phyloP scores from a whole-genome alignment of 2,797 vertebrate genomes.

The Protonibea diacanthus region DNA sequence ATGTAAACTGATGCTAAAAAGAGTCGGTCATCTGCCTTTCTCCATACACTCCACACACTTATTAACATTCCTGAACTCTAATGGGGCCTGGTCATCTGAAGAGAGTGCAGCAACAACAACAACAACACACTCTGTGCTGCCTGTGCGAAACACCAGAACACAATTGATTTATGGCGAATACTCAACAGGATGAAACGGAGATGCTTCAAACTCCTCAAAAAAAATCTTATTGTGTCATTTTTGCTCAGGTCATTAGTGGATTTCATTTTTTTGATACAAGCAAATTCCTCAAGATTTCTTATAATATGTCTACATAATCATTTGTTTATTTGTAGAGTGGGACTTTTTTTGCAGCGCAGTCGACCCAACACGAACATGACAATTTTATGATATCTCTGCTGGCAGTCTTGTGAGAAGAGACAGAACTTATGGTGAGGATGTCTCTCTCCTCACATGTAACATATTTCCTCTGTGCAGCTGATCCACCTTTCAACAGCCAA shows the following conservation, averaged over 20 bases:
- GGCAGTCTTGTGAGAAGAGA: conserved; percentile 3
- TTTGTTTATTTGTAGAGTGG: background rate
- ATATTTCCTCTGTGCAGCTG: conserved; percentile 23
- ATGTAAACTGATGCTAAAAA: conserved; percentile 64
- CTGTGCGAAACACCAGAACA: conserved; percentile 36
- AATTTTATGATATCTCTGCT: background rate
- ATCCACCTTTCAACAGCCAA: conserved; percentile 50
- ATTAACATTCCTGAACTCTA: conserved; percentile 85
- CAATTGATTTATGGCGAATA: conserved; percentile 1
- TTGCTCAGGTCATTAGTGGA: background rate
- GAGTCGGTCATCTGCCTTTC: conserved; percentile 62
- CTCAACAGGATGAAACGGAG: background rate
- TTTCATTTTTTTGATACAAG: background rate
- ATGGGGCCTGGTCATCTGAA: conserved; percentile 73
- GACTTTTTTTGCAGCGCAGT: background rate
- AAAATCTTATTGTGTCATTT: background rate
- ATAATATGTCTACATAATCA: background rate
- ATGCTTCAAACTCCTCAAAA: background rate
- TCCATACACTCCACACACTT: conserved; percentile 79
- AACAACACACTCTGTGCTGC: conserved; percentile 36
- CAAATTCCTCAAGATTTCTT: background rate
- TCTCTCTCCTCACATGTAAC: conserved; percentile 37
- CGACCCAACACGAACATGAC: background rate
- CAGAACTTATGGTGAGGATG: background rate
- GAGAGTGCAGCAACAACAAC: conserved; percentile 49